A percentile compares a stretch with the other conserved stretches of the same genome.
Conservation (phyloP, 2,797 vertebrate species). For the Ptychobarbus kaznakovi region DNA sequence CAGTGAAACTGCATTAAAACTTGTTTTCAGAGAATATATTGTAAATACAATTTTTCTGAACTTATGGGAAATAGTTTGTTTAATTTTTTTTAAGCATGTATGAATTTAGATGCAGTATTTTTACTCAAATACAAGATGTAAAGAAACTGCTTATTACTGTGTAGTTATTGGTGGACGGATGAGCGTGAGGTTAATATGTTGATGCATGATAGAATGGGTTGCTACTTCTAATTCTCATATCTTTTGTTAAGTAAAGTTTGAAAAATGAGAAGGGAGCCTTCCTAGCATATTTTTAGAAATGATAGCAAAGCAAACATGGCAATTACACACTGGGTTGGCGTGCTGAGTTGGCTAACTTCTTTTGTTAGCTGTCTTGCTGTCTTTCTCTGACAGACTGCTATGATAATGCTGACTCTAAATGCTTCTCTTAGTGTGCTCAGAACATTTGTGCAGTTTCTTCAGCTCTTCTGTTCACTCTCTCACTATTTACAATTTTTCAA, state of each 20-base stretch:
- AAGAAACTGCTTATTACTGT: not conserved
- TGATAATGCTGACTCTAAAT: conserved; percentile 6
- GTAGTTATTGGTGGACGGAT: conserved; percentile 2
- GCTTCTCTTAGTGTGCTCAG: not conserved
- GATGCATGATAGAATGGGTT: not conserved
- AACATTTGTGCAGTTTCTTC: not conserved
- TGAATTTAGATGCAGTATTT: not conserved
- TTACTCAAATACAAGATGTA: not conserved
- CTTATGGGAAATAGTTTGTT: too few species aligned
- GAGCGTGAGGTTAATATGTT: too few species aligned
- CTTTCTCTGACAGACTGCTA: conserved; percentile 69
- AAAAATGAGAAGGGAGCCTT: not conserved
- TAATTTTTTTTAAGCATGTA: not conserved
- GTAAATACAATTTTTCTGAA: not conserved
- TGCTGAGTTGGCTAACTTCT: conserved; percentile 9
- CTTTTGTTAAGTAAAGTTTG: not conserved
- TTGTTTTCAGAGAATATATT: not conserved
- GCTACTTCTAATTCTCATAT: conserved; percentile 1
- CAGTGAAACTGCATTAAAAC: not conserved
- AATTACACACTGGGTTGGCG: conserved; percentile 34
- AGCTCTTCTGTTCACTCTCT: not conserved
- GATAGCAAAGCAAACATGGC: conserved; percentile 53
- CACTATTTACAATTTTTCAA: not conserved
- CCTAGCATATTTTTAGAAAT: conserved; percentile 56
- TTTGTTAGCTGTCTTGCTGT: conserved; percentile 58